Base-by-base conservation (phyloP, 2,797 vertebrate genomes). In the Sebastiscus tertius region DNA sequence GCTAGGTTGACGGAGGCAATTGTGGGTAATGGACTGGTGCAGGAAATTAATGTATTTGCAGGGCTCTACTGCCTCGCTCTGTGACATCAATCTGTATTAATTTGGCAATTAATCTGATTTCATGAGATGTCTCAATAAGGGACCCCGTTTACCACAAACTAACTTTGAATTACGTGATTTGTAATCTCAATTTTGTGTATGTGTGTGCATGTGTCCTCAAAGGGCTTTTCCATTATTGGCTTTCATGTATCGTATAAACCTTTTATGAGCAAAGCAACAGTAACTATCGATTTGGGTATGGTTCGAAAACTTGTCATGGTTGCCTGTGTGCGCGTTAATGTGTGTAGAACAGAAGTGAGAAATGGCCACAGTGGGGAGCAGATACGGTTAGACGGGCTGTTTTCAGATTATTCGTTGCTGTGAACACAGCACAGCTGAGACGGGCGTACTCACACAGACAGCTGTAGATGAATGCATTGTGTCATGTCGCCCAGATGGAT, bases 41-140 rank as follows among this genome's bases (percentile, higher is more conserved):
- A 89, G 87, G 88, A 89, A 89, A 94, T 89, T 13, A 91, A 93
- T 86, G 81, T 63, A 34, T 72, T 91, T 26, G 42, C 67, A 58
- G 64, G 27, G 75, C 86, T 89, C 81, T n/a, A 20, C 66, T 77
- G 84, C 49, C 9, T 87, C 56, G 12, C 74, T 85, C 70, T 71
- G 24, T 66, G 75, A 85, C 82, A 93, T 89, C 85, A 86, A 81
- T 83, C 79, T 70, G 60, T 61, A 58, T 83, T 94, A 85, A 93
- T 94, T 92, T 89, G 36, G 49, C 67, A 87, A 93, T 93, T 90
- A 85, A 94, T 94, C 86, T 80, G 62, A 93, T 87, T 92, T 79
- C 69, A 87, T 71, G 63, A 89, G 70, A 87, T 83, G 84, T 88
- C 77, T 88, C 74, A 88, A 91, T 87, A 74, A 83, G 83, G 77